Conservation (phyloP, 1,140 invertebrate species). For the Dysdera silvatica region DNA sequence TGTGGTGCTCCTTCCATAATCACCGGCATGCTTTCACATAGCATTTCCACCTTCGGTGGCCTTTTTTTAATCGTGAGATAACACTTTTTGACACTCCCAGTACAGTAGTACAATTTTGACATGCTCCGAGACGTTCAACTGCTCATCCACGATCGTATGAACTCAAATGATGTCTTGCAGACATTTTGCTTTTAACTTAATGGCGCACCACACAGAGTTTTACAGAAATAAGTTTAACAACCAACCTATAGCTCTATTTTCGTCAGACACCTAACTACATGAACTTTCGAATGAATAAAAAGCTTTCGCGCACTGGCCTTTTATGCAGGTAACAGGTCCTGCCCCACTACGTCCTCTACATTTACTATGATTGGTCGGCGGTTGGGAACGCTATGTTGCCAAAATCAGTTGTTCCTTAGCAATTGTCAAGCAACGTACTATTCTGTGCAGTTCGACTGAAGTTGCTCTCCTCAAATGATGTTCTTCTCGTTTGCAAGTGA, state of each 20-base stretch:
- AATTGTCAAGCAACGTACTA: not conserved
- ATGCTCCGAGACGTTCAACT: not conserved
- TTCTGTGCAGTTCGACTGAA: too few species aligned
- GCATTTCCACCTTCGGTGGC: not conserved
- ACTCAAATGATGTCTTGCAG: not conserved
- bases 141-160: not conserved
- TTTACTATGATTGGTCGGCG: not conserved
- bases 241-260: not conserved
- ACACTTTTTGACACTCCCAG: too few species aligned
- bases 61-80: too few species aligned
- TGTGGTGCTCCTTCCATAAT: not conserved
- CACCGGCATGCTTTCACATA: not conserved
- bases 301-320: not conserved
- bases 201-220: not conserved
- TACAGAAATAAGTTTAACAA: not conserved
- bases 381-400: not conserved
- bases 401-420: not conserved
- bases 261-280: not conserved
- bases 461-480: too few species aligned
- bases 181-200: not conserved
- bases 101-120: not conserved
- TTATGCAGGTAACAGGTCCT: not conserved
- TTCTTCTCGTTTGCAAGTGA: too few species aligned
- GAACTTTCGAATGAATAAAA: not conserved
- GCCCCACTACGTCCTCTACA: not conserved